Conservation (phyloP, 2,797 vertebrate species). For the Pyrrhura leucotis region DNA sequence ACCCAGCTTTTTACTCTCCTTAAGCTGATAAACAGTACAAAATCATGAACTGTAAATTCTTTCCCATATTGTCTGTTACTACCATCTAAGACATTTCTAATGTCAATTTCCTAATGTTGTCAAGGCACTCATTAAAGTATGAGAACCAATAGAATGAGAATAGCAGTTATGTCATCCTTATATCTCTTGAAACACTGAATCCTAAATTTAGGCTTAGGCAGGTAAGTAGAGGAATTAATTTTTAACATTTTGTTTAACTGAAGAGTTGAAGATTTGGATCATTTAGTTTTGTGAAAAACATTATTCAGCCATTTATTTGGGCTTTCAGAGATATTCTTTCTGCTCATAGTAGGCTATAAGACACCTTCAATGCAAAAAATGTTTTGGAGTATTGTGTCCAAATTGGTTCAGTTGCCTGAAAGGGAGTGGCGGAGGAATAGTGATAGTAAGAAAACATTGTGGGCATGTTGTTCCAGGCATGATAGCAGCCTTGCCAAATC, state of each 20-base stretch:
- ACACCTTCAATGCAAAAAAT: not conserved
- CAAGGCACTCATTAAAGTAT: not conserved
- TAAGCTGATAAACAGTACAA: not conserved
- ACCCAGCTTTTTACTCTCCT: not conserved
- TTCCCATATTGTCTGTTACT: not conserved
- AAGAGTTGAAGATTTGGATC: not conserved
- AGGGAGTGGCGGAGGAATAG: not conserved
- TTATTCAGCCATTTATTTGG: not conserved
- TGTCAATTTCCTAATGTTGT: not conserved
- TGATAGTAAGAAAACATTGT: slow-evolving; percentile 16
- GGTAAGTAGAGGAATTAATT: not conserved
- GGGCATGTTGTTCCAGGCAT: not conserved
- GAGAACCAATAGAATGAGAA: not conserved
- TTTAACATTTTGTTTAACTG: not conserved
- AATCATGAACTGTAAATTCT: not conserved
- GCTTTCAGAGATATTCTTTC: not conserved
- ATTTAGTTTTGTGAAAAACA: not conserved
- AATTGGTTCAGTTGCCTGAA: slow-evolving; percentile 1
- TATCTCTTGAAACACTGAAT: not conserved
- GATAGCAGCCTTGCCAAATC: slow-evolving; percentile 45
- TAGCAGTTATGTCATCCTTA: not conserved
- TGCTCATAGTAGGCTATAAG: not conserved
- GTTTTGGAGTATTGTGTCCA: not conserved
- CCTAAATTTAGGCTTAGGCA: not conserved
- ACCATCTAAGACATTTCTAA: not conserved